A percentile compares a stretch with the other conserved stretches of the same genome.
Evolutionary conservation across 1,140 invertebrate genomes (phyloP).

Genomic region (Lamellibrachia luymesi): DNA sequence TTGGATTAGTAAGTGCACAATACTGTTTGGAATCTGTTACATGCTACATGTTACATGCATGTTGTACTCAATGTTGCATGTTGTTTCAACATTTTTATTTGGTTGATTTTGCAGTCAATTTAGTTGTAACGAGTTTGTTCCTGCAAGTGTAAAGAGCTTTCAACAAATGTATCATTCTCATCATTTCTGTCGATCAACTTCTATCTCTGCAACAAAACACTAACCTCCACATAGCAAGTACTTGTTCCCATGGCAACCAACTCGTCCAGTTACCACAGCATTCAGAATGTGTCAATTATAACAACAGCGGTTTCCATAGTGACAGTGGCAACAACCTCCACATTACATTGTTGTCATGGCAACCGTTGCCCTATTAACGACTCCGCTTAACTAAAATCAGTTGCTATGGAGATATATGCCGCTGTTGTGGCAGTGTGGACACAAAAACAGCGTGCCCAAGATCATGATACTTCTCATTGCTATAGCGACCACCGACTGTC

Average conservation of each 20-base stretch:
- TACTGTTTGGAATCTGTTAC: background rate
- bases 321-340: background rate
- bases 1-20: no score
- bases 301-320: background rate
- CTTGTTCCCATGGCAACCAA: background rate
- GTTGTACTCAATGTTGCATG: no score
- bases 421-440: background rate
- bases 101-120: background rate
- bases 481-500: slow-evolving; percentile 84
- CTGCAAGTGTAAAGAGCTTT: background rate
- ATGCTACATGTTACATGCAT: no score
- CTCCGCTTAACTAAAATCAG: background rate
- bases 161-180: background rate
- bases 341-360: background rate
- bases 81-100: background rate
- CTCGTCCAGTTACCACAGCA: no score
- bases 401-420: background rate
- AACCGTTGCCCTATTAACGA: background rate
- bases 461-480: slow-evolving; percentile 42
- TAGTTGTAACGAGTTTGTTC: background rate
- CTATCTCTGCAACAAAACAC: background rate
- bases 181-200: background rate
- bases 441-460: background rate
- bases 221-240: background rate
- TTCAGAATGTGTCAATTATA: no score